A percentile compares a stretch with the other conserved stretches of the same genome.
Conservation (phyloP, 2,797 vertebrate species). For the Sorex maritimensis region DNA sequence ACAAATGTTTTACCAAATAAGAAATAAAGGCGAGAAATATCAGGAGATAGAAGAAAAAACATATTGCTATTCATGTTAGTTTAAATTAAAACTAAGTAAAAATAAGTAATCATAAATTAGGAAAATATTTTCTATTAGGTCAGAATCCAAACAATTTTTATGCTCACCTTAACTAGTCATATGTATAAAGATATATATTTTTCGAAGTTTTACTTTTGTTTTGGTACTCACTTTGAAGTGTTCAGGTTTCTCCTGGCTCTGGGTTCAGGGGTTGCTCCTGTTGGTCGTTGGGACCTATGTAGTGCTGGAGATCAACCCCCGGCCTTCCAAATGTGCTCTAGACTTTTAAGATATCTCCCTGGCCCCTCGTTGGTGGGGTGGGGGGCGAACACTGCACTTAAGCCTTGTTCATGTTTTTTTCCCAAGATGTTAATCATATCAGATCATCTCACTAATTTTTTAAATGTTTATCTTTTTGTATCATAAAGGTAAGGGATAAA, state of each 20-base stretch:
- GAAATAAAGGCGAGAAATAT: neutral
- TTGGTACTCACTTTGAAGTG: too few relatives aligned
- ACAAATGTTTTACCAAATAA: neutral
- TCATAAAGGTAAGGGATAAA: constrained; percentile 22
- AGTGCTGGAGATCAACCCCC: too few relatives aligned
- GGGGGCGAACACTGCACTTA: too few relatives aligned
- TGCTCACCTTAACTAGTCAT: neutral
- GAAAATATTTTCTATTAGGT: neutral
- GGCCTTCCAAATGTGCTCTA: too few relatives aligned
- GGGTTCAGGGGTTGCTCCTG: too few relatives aligned
- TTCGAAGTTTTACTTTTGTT: too few relatives aligned
- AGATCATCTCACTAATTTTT: neutral
- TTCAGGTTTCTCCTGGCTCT: too few relatives aligned
- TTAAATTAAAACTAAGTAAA: constrained; percentile 29
- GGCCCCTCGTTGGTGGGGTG: too few relatives aligned
- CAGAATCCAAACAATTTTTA: neutral
- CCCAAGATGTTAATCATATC: neutral
- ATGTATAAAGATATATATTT: neutral
- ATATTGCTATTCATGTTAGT: neutral
- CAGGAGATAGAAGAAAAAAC: neutral
- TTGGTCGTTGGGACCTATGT: too few relatives aligned
- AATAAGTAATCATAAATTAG: neutral
- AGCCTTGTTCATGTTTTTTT: too few relatives aligned
- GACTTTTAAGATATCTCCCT: too few relatives aligned
- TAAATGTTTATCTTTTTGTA: neutral